Conservation (phyloP, 2,888 invertebrate genomes). For the Nomada flava region DNA sequence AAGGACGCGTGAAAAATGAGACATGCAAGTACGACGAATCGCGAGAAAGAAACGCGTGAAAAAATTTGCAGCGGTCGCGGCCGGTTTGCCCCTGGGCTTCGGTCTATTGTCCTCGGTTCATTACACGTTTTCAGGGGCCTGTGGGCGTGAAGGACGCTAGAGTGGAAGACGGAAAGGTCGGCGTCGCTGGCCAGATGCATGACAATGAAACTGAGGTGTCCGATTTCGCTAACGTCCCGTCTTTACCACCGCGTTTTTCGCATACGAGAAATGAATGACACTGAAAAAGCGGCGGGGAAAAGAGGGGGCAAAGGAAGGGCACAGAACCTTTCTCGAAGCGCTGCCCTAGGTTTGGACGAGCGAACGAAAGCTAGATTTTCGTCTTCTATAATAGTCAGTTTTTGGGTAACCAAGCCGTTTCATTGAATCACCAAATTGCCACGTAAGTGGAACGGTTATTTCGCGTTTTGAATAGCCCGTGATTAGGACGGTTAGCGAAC, state of each 20-base stretch:
- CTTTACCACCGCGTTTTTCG: constrained; percentile 49
- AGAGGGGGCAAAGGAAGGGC: constrained; percentile 5
- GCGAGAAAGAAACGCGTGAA: constrained; percentile 39
- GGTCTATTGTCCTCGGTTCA: constrained; percentile 62
- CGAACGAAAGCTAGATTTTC: constrained; percentile 43
- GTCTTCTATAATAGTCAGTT: constrained; percentile 49
- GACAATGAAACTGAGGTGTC: constrained; percentile 62
- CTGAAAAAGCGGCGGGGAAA: background rate
- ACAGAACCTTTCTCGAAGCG: constrained; percentile 13
- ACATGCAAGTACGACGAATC: constrained; percentile 44
- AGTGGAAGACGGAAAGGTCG: background rate
- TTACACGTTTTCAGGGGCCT: constrained; percentile 53
- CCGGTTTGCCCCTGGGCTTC: constrained; percentile 45
- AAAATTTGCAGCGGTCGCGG: constrained; percentile 38
- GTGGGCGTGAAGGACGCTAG: background rate
- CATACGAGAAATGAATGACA: constrained; percentile 26
- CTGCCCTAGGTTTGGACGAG: background rate
- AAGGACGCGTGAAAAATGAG: constrained; percentile 52
- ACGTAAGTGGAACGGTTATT: constrained; percentile 47
- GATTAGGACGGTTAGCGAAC: constrained; percentile 55
- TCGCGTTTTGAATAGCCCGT: constrained; percentile 49
- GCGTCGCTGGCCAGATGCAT: constrained; percentile 59
- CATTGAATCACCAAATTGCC: constrained; percentile 53
- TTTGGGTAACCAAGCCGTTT: constrained; percentile 49
- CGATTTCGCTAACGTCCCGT: constrained; percentile 61